Evolutionary conservation across 1,140 invertebrate species (phyloP), one percentile per base, ranked within the genome.

Genomic region (Polypedilum pembai): DNA sequence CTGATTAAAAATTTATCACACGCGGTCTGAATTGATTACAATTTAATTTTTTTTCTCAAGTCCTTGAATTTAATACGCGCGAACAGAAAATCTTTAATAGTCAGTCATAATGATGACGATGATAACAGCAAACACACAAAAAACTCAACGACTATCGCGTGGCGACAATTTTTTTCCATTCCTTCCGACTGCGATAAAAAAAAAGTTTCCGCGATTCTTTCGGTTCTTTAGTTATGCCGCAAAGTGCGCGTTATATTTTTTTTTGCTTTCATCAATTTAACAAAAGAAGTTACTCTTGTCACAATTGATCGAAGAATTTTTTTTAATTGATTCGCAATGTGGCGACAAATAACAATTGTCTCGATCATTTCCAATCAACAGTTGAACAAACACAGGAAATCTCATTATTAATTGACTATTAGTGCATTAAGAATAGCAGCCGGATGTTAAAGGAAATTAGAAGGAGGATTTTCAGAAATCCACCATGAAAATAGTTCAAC

Each of bases 1-100:
- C 45, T 56, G 45, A 56, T 56, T 56, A 56, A 56, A 56, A 56
- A 56, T 56, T 33, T 56, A 56, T 56, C 45, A 56, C 45, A 56
- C 45, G 45, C 45, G 45, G 45, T n/a, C 12, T 56, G 45, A 56
- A 56, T 56, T 15, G 45, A 56, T 56, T 56, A 56, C 45, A 56
- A 56, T 15, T 56, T 56, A 8, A 45, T 56, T 56, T 15, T 56
- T 56, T 56, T 56, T 8, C 15, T 8, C n/a, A 15, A 56, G 45
- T 56, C 45, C 45, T 56, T 56, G 45, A 56, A 12, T 56, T 56
- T 10, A 56, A 45, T 56, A 56, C 12, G 45, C n/a, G n/a, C 12
- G 24, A 56, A 15, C 7, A 56, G n/a, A 56, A 15, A 45, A 45
- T 45, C 41, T n/a, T 56, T 4, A 56, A 15, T n/a, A 56, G 10